phyloP scores from a whole-genome alignment of 1,140 invertebrate genomes.

The Drosophila pandora region DNA sequence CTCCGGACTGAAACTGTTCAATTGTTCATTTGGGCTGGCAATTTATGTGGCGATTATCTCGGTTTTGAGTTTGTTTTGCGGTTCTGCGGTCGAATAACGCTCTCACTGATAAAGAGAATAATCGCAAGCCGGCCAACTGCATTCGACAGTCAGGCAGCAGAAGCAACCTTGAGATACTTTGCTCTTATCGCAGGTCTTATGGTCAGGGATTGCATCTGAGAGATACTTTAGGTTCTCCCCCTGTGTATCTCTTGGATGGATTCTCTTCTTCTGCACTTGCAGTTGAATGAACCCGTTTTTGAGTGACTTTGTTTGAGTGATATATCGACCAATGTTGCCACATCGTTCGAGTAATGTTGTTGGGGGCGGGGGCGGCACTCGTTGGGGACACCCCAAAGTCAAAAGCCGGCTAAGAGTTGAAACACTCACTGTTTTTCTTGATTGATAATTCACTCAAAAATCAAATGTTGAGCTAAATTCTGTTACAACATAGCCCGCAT shows the following conservation, averaged over 20 bases:
- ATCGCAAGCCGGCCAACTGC: slow-evolving; percentile 20
- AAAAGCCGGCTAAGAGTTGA: slow-evolving; percentile 19
- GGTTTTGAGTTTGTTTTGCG: slow-evolving; percentile 33
- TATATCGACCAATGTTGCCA: slow-evolving; percentile 18
- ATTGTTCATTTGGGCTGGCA: slow-evolving; percentile 45
- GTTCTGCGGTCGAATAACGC: slow-evolving; percentile 27
- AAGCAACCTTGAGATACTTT: slow-evolving; percentile 57
- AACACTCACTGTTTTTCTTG: neutral
- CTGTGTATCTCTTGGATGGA: neutral
- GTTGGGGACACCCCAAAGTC: neutral
- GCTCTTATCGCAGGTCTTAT: slow-evolving; percentile 27
- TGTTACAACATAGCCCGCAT: slow-evolving; percentile 13
- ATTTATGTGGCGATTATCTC: slow-evolving; percentile 54
- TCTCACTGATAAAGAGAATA: slow-evolving; percentile 42
- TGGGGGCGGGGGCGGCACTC: neutral
- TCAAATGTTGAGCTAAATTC: slow-evolving; percentile 4
- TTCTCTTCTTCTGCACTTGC: slow-evolving; percentile 1
- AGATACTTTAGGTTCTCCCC: neutral
- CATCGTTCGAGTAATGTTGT: neutral
- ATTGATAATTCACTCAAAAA: slow-evolving; percentile 29
- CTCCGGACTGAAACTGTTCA: slow-evolving; percentile 28
- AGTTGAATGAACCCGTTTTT: slow-evolving; percentile 40
- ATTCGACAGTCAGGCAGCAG: slow-evolving; percentile 11
- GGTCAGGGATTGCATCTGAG: slow-evolving; percentile 14
- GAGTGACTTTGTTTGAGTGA: slow-evolving; percentile 16